Evolutionary conservation across 2,797 vertebrate species (phyloP), one percentile per base, ranked within the genome.

Genomic region (Megalops cyprinoides): DNA sequence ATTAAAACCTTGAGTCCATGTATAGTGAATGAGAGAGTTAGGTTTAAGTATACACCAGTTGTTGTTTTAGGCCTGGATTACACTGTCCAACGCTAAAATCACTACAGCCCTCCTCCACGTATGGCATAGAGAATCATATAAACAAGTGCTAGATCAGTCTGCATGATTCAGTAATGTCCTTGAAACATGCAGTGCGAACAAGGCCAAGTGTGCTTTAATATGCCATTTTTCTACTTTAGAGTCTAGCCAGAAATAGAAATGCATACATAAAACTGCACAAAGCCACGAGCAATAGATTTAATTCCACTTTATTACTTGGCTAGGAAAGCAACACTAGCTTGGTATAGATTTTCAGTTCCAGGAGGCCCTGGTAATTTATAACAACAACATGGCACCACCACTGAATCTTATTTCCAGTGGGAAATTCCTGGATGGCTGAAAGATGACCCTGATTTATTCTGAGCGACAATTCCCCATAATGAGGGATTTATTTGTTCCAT

Each of bases 401-500:
- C 53, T 46, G 55, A 42, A 20, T 14, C 44, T 53, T 55, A 1
- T 8, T 56, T 34, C 71, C 56, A 65, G 34, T n/a, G 56, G 73
- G 39, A 76, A 81, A 76, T 39, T 55, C 55, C n/a, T 39, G 18
- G 28, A 76, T 62, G 28, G 55, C 58, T 58, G 80, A 77, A 85
- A 81, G 79, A 62, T 74, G 79, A 81, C 76, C 76, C 46, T 44
- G 71, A 55, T 78, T 82, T 82, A 84, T 83, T 86, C 79, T 81
- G 74, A 79, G 65, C 77, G 69, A 49, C 37, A 49, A 34, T 15
- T 71, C 39, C 81, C 48, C n/a, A 49, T 55, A 55, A 65, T 8
- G 44, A 42, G 25, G 56, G 18, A 48, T 73, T 79, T 78, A 79
- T 81, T 87, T 84, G 60, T 71, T 87, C 78, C 86, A 82, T 82